Conservation (phyloP, 2,888 invertebrate genomes). For the Exephanes ischioxanthus region DNA sequence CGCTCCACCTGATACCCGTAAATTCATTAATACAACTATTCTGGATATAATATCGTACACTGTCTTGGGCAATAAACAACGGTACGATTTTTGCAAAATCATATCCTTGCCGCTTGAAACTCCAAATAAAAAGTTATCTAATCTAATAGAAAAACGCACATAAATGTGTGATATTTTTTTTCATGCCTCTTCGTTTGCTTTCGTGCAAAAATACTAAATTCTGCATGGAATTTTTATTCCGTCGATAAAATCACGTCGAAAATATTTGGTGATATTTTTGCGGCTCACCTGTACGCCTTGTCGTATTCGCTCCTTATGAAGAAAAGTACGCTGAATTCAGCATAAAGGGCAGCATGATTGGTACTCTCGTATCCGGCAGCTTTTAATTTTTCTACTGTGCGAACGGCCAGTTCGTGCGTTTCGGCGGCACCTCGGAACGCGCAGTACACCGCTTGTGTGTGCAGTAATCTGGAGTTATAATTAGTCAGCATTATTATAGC, state of each 20-base stretch:
- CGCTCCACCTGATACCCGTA: conserved; percentile 88
- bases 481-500: not conserved
- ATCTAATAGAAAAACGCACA: not conserved
- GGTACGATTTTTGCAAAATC: not conserved
- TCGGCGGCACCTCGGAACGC: conserved; percentile 91
- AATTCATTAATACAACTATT: conserved; percentile 23
- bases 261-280: not conserved
- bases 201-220: not conserved
- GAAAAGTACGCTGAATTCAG: conserved; percentile 93
- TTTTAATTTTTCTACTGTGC: conserved; percentile 86
- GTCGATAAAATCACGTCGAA: not conserved
- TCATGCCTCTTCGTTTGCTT: not conserved
- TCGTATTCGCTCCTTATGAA: conserved; percentile 95
- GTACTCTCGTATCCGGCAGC: conserved; percentile 78
- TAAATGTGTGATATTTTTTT: not conserved
- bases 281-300: conserved; percentile 86
- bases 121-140: no score
- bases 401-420: conserved; percentile 88
- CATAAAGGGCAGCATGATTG: conserved; percentile 90
- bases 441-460: conserved; percentile 93
- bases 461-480: conserved; percentile 89
- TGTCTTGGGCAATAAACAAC: not conserved
- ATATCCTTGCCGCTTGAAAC: no score
- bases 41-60: conserved; percentile 51
- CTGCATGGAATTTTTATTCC: not conserved